Conservation (phyloP, 2,113 vertebrate species). For the Circaetus cinerascens region DNA sequence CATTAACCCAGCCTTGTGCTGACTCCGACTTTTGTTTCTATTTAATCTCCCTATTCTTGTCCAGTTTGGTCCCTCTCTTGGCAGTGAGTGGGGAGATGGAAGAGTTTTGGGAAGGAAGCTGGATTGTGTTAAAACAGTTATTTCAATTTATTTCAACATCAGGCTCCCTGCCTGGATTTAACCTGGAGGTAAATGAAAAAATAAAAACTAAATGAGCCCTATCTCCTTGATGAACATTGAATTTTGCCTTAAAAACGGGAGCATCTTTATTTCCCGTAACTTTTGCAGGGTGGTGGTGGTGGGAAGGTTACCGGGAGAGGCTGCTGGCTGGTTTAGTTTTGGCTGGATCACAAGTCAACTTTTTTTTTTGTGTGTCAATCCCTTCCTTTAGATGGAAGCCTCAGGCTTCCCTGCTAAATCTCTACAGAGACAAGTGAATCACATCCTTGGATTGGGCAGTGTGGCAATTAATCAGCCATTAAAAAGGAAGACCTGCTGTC, state of each 20-base stretch:
- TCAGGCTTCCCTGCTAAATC: background rate
- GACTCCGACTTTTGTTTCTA: background rate
- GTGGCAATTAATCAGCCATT: constrained; percentile 50
- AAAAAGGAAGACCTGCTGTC: constrained; percentile 43
- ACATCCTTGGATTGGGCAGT: background rate
- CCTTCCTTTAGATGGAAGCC: background rate
- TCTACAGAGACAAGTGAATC: background rate
- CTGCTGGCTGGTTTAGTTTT: background rate
- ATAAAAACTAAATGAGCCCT: constrained; percentile 14
- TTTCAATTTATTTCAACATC: constrained; percentile 46
- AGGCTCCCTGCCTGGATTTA: constrained; percentile 32
- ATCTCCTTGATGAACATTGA: background rate
- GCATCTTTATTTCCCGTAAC: background rate
- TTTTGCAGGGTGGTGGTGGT: background rate
- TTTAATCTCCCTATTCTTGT: constrained; percentile 32
- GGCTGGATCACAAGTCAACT: background rate
- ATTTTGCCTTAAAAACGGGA: background rate
- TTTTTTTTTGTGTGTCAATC: background rate
- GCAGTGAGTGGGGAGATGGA: background rate
- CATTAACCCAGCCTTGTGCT: background rate
- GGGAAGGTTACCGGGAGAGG: background rate
- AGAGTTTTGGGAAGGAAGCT: background rate
- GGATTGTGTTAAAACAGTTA: constrained; percentile 31
- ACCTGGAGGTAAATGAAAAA: constrained; percentile 50
- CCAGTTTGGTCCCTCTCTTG: background rate